Percentiles rank a stretch among this genome's conserved stretches.
Conservation (phyloP, 2,888 invertebrate genomes). For the Synanthedon myopaeformis region DNA sequence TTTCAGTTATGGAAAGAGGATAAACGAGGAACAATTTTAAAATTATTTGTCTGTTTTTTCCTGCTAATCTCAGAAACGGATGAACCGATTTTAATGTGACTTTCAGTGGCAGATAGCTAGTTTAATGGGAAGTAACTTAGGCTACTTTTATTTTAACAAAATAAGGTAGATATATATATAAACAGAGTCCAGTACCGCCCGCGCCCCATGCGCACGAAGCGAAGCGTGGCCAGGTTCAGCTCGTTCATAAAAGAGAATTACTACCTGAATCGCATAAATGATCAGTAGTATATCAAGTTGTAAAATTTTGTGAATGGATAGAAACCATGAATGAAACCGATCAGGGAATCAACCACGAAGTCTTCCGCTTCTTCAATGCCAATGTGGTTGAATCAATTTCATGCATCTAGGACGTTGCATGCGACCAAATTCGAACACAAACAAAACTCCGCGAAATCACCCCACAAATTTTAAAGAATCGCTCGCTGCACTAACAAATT, state of each 20-base stretch:
- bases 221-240: slow-evolving; percentile 11
- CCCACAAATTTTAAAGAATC: slow-evolving; percentile 21
- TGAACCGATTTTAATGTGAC: no score
- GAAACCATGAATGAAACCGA: slow-evolving; percentile 35
- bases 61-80: no score
- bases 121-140: no score
- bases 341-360: slow-evolving; percentile 25
- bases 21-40: no score
- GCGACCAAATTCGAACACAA: slow-evolving; percentile 49
- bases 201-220: no score
- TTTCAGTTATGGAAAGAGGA: no score
- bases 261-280: slow-evolving; percentile 35
- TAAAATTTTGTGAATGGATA: slow-evolving; percentile 47
- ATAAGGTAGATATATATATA: no score
- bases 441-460: slow-evolving; percentile 27
- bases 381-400: slow-evolving; percentile 51
- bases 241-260: slow-evolving; percentile 27
- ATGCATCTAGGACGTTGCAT: slow-evolving; percentile 59
- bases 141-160: no score
- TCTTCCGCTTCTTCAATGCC: slow-evolving; percentile 47
- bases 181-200: no score
- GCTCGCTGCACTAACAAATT: slow-evolving; percentile 40
- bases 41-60: no score
- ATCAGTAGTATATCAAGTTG: slow-evolving; percentile 41
- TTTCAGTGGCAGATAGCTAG: no score